These are phyloP conservation scores for Microtus agrestis DNA, from an alignment of 2,797 vertebrate species.

Conservation along the genomic window DNA sequence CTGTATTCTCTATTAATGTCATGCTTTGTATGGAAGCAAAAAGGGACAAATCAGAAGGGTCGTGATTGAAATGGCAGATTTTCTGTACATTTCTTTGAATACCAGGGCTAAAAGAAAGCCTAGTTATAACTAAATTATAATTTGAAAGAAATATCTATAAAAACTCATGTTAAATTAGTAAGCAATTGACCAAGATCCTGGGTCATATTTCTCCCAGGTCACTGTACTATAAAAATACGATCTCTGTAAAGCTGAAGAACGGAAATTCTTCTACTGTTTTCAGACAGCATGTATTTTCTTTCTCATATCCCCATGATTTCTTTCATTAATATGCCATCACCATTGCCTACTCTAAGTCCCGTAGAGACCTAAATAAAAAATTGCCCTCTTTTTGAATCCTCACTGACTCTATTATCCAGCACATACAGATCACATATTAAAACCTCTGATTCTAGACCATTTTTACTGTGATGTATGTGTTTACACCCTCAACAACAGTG, in stretches of 20 bases:
- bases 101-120: not conserved
- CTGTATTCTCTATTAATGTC: constrained; percentile 48
- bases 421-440: not conserved
- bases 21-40: constrained; percentile 54
- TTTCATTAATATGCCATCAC: not conserved
- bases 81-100: constrained; percentile 41
- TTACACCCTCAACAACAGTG: not conserved
- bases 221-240: not conserved
- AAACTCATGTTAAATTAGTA: not conserved
- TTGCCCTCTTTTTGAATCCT: not conserved
- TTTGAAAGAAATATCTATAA: constrained; percentile 35
- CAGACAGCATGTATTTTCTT: not conserved
- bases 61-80: constrained; percentile 17
- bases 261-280: not conserved
- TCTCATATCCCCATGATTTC: not conserved
- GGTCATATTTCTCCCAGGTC: not conserved
- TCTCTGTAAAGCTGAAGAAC: not conserved
- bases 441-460: not conserved
- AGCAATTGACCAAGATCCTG: not conserved
- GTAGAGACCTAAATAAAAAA: not conserved
- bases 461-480: constrained; percentile 34
- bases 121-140: not conserved
- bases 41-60: constrained; percentile 27
- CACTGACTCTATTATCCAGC: not conserved
- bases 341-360: not conserved